A percentile compares a stretch with the other conserved stretches of the same genome.
Conservation (phyloP, 2,113 vertebrate species). For the Sinocyclocheilus anophthalmus region DNA sequence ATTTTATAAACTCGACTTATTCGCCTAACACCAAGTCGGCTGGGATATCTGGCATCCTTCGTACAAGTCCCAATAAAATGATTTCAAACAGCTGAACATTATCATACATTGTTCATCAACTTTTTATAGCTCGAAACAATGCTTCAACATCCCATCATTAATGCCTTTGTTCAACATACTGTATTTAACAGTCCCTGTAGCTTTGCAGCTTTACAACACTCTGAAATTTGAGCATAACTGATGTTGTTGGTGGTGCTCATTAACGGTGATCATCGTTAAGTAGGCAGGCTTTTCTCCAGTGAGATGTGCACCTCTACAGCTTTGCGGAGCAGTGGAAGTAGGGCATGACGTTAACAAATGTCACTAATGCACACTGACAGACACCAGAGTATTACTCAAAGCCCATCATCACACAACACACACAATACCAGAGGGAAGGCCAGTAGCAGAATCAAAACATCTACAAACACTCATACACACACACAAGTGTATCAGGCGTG, state of each 20-base stretch:
- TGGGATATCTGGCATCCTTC: background rate
- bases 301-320: conserved; percentile 38
- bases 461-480: conserved; percentile 30
- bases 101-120: background rate
- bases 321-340: conserved; percentile 32
- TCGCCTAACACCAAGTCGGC: background rate
- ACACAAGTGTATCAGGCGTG: background rate
- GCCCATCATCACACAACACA: conserved; percentile 18
- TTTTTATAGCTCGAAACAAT: conserved; percentile 1
- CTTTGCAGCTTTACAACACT: conserved; percentile 25
- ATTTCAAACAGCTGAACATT: background rate
- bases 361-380: conserved; percentile 52
- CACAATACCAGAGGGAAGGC: conserved; percentile 33
- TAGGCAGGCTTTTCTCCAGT: conserved; percentile 43
- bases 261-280: conserved; percentile 42
- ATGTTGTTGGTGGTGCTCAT: conserved; percentile 52
- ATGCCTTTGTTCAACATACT: conserved; percentile 29
- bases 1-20: background rate
- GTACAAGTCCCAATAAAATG: background rate
- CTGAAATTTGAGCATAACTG: conserved; percentile 38
- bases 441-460: conserved; percentile 29
- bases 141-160: conserved; percentile 5
- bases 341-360: conserved; percentile 52
- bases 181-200: conserved; percentile 35
- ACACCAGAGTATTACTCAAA: conserved; percentile 50